Conservation (phyloP, 2,797 vertebrate genomes). For the Sebastiscus tertius region DNA sequence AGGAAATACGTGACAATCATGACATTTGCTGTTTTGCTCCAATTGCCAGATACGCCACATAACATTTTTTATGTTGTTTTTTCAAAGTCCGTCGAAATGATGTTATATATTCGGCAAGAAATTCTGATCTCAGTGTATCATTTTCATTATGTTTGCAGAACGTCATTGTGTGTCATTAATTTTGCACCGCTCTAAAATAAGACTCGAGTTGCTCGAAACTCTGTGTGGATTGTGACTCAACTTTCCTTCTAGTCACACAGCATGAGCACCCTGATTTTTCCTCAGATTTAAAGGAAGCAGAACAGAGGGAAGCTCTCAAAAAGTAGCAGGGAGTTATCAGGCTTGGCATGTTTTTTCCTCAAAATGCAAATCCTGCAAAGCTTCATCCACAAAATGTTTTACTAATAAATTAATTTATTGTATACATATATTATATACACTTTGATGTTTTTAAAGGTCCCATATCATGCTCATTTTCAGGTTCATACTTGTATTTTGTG, state of each 20-base stretch:
- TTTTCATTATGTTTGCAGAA: constrained; percentile 36
- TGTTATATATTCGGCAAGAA: constrained; percentile 16
- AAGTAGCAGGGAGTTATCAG: not conserved
- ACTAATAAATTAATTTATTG: not conserved
- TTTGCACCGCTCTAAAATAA: constrained; percentile 46
- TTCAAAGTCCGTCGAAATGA: not conserved
- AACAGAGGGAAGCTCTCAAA: not conserved
- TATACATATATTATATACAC: not conserved
- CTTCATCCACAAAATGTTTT: not conserved
- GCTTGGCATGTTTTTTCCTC: not conserved
- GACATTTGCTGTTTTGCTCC: constrained; percentile 6
- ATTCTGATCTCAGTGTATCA: constrained; percentile 10
- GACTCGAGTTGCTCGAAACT: constrained; percentile 3
- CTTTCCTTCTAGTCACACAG: constrained; percentile 12
- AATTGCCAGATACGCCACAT: not conserved
- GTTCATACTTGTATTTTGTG: too few species aligned
- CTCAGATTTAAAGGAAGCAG: constrained; percentile 18
- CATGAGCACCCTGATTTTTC: not conserved
- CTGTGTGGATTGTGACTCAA: constrained; percentile 9
- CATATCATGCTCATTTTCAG: too few species aligned
- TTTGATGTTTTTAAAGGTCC: not conserved
- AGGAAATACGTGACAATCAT: constrained; percentile 29
- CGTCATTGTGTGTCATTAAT: constrained; percentile 29
- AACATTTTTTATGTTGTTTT: not conserved
- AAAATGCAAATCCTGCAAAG: not conserved